A percentile compares a stretch with the other conserved stretches of the same genome.
These are phyloP conservation scores for Parnassius apollo DNA, from an alignment of 2,888 invertebrate genomes.

Conservation along the genomic window DNA sequence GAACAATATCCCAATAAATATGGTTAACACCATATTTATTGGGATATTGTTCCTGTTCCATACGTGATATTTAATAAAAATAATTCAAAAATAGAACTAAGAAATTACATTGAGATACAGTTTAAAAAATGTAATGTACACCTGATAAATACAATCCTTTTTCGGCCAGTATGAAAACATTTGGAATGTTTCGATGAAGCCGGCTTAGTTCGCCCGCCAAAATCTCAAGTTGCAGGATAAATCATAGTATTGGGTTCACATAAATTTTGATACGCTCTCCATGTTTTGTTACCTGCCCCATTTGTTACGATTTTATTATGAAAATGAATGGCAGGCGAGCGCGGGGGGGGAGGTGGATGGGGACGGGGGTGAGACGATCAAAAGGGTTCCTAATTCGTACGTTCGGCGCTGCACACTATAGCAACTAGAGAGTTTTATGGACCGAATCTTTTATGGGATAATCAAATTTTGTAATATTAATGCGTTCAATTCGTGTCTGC, in stretches of 20 bases:
- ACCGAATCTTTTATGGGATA: conserved; percentile 79
- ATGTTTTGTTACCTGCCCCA: conserved; percentile 79
- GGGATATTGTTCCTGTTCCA: too few relatives aligned
- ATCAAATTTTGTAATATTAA: conserved; percentile 81
- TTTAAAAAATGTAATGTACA: too few relatives aligned
- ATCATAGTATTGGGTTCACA: conserved; percentile 66
- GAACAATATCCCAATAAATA: too few relatives aligned
- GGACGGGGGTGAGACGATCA: conserved; percentile 53
- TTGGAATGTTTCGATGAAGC: not conserved
- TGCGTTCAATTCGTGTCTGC: conserved; percentile 66
- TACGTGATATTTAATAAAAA: too few relatives aligned
- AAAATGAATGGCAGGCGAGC: conserved; percentile 77
- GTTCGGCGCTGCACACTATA: conserved; percentile 71
- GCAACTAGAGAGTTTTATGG: conserved; percentile 78
- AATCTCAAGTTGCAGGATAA: conserved; percentile 66
- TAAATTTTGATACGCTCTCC: conserved; percentile 76
- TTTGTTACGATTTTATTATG: conserved; percentile 81
- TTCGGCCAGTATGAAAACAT: not conserved
- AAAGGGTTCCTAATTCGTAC: conserved; percentile 80
- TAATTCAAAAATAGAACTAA: too few relatives aligned
- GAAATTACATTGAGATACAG: too few relatives aligned
- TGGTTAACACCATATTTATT: too few relatives aligned
- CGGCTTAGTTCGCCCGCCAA: conserved; percentile 22
- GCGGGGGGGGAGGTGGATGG: conserved; percentile 42
- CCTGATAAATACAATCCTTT: not conserved